Evolutionary conservation across 2,797 vertebrate species (phyloP).

Genomic region (Acanthis flammea): DNA sequence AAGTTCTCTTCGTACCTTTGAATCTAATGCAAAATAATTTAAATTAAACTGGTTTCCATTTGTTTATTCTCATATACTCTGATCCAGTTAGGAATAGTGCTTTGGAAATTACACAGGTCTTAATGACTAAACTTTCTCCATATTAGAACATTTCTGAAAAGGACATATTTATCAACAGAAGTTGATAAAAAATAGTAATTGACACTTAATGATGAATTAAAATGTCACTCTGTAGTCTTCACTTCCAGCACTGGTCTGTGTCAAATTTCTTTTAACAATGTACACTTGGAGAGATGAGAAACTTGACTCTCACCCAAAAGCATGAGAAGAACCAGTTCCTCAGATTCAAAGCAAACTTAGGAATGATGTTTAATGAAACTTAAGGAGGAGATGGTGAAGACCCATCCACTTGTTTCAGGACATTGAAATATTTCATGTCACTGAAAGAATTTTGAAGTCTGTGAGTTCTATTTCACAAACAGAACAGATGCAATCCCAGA

Average conservation of each 20-base stretch:
- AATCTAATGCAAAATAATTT: not conserved
- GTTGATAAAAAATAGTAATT: not conserved
- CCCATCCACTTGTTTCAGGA: not conserved
- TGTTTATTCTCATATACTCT: not conserved
- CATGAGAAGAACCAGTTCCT: not conserved
- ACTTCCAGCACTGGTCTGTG: not conserved
- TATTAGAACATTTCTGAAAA: not conserved
- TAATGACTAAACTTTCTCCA: not conserved
- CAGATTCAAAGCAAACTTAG: not conserved
- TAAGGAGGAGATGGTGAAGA: not conserved
- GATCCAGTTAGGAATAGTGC: not conserved
- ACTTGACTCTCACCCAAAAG: not conserved
- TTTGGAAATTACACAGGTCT: not conserved
- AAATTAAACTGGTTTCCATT: not conserved
- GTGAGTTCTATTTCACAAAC: not conserved
- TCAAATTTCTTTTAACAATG: not conserved
- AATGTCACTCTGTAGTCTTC: not conserved
- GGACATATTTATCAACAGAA: not conserved
- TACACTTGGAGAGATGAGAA: not conserved
- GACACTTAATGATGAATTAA: not conserved
- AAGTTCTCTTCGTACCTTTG: not conserved
- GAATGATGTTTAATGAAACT: not conserved
- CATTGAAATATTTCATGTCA: not conserved
- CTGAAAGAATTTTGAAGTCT: not conserved
- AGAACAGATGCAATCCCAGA: not conserved